A percentile compares a stretch with the other conserved stretches of the same genome.
Evolutionary conservation across 2,888 invertebrate species (phyloP).

Genomic region (Ormyrus pomaceus): DNA sequence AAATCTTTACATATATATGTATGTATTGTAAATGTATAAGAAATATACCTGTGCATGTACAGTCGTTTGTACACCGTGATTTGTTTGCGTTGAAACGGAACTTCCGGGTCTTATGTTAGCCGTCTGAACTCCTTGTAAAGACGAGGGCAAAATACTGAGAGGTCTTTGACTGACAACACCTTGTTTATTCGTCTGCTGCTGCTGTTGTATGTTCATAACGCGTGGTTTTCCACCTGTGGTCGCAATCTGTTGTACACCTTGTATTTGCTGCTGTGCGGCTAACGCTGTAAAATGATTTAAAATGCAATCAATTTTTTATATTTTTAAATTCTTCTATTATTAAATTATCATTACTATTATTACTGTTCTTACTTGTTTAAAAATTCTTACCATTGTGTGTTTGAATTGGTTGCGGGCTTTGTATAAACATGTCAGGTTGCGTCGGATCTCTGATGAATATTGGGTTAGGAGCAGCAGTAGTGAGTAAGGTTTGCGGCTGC

Average conservation of each 20-base stretch:
- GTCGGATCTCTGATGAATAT: conserved; percentile 87
- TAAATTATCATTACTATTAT: not conserved
- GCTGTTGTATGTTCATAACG: conserved; percentile 75
- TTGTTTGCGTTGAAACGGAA: conserved; percentile 91
- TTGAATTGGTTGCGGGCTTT: conserved; percentile 84
- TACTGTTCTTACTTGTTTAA: not conserved
- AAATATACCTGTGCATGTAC: conserved; percentile 72
- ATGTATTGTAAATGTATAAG: not conserved
- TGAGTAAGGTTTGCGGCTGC: conserved; percentile 82
- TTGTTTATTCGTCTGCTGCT: conserved; percentile 71
- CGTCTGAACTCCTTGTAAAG: conserved; percentile 76
- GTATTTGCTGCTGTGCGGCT: conserved; percentile 74
- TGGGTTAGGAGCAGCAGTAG: conserved; percentile 82
- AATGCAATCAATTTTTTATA: not conserved
- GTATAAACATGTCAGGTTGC: conserved; percentile 92
- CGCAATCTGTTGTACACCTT: conserved; percentile 73
- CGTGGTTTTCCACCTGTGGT: conserved; percentile 73
- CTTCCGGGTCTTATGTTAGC: conserved; percentile 85
- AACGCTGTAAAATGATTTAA: conserved; percentile 65
- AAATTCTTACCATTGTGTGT: conserved; percentile 80
- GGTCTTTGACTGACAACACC: conserved; percentile 70
- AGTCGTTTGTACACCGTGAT: conserved; percentile 74
- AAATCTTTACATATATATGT: too few relatives aligned
- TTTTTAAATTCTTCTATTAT: not conserved
- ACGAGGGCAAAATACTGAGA: conserved; percentile 80